Evolutionary conservation across 2,888 invertebrate genomes (phyloP), one percentile per base, ranked within the genome.

Genomic region (Anagyrus pseudococci): DNA sequence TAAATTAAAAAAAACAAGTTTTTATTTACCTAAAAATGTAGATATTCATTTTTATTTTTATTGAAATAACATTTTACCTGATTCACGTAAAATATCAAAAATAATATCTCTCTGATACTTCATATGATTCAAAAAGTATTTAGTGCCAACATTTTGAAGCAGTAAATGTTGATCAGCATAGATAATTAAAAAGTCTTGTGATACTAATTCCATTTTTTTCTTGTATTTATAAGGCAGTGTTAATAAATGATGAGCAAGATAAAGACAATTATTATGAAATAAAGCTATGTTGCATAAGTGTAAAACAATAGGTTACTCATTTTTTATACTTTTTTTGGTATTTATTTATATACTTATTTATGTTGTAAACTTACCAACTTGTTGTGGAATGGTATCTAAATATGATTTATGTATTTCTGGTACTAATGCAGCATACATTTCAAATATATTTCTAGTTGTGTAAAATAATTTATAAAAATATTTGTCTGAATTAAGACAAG

Each of bases 241-340:
- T 58, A 86, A 84, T 58, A 92, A 82, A 72, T 88, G 86, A 81
- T 94, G 91, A 0, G 92, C 88, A 13, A 97, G 83, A 76, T 89
- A 96, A 88, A 92, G 89, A 77, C 95, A 95, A 81, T 97, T 96
- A 83, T 97, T 97, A 82, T 96, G 89, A 75, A 92, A 92, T 25
- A 95, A 77, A 6, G 92, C 94, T 89, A 80, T 41, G 33, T 37
- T 13, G 8, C 8, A 37, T 13, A 37, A 37, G 15, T 4, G n/a
- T 83, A 83, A 47, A 53, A 64, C 64, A 53, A 50, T 37, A 54
- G 15, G 4, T 33, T 19, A 43, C 29, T 55, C 8, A 2, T 2
- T 37, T 8, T 4, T 37, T 37, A 13, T 37, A 44, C 10, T 37
- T 49, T 55, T n/a, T n/a, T 26, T 33, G 46, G 41, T 54, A 49